Percentiles rank a stretch among this genome's conserved stretches.
These are phyloP conservation scores for Cyrtorhinus lividipennis DNA, from an alignment of 1,140 invertebrate genomes.

Conservation along the genomic window DNA sequence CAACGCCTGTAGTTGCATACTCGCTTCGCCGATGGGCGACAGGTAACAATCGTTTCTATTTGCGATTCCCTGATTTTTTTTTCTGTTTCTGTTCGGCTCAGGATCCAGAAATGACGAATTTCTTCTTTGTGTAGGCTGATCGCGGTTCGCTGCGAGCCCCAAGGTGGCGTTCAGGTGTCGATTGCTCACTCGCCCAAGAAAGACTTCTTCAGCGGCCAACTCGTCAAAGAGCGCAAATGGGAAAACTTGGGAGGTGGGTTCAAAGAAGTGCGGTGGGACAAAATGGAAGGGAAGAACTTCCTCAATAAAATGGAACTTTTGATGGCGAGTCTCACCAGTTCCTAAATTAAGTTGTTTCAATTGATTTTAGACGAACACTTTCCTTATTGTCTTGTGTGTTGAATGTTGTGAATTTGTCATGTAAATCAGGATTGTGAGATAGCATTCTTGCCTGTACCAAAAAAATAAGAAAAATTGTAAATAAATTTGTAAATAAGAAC, in stretches of 20 bases:
- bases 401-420: no score
- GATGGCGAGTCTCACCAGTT: conserved; percentile 75
- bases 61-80: conserved; percentile 21
- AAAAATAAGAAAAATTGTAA: no score
- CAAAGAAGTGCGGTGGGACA: conserved; percentile 80
- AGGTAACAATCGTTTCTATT: no score
- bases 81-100: no score
- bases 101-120: no score
- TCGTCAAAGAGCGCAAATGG: conserved; percentile 81
- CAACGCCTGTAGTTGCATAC: conserved; percentile 69
- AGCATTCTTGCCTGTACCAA: no score
- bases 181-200: conserved; percentile 71
- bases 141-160: conserved; percentile 73
- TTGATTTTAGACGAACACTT: no score
- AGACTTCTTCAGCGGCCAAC: conserved; percentile 70
- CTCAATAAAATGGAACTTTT: conserved; percentile 92
- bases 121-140: conserved; percentile 53
- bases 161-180: conserved; percentile 46
- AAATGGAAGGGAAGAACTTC: conserved; percentile 95
- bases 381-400: no score
- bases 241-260: conserved; percentile 79
- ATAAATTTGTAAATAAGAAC: no score
- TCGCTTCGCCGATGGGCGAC: conserved; percentile 74
- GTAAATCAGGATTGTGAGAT: no score
- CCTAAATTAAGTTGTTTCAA: conserved; percentile 20